Conservation (phyloP, 2,797 vertebrate species). For the Telmatherina bonti region DNA sequence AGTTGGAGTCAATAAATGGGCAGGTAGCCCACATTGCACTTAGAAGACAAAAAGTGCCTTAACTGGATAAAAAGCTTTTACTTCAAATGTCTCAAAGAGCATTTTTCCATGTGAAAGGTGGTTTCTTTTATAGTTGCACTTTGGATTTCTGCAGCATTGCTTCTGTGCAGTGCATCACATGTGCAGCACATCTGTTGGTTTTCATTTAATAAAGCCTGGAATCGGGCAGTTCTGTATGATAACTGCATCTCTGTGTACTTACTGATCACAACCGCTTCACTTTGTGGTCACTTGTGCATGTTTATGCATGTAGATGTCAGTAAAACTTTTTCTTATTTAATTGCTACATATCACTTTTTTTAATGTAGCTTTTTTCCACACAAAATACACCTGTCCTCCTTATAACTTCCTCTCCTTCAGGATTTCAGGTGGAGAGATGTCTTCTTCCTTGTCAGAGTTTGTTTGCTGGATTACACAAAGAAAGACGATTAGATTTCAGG, state of each 20-base stretch:
- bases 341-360: constrained; percentile 6
- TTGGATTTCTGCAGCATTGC: constrained; percentile 18
- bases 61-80: constrained; percentile 10
- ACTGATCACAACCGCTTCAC: constrained; percentile 31
- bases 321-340: background rate
- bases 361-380: no score
- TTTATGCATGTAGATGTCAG: constrained; percentile 8
- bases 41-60: constrained; percentile 16
- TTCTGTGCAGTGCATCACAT: constrained; percentile 7
- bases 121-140: constrained; percentile 25
- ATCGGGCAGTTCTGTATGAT: constrained; percentile 7
- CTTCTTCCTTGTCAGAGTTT: constrained; percentile 47
- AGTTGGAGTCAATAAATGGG: constrained; percentile 25
- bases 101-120: constrained; percentile 19
- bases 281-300: background rate
- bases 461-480: constrained; percentile 58
- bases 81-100: constrained; percentile 33
- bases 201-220: background rate
- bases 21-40: constrained; percentile 28
- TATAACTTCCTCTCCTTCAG: constrained; percentile 62
- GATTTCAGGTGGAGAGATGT: constrained; percentile 27
- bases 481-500: constrained; percentile 12
- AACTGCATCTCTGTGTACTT: constrained; percentile 8
- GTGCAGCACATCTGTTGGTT: constrained; percentile 17
- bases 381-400: constrained; percentile 16